phyloP scores from a whole-genome alignment of 2,888 invertebrate species.

The Nudaria mundana region DNA sequence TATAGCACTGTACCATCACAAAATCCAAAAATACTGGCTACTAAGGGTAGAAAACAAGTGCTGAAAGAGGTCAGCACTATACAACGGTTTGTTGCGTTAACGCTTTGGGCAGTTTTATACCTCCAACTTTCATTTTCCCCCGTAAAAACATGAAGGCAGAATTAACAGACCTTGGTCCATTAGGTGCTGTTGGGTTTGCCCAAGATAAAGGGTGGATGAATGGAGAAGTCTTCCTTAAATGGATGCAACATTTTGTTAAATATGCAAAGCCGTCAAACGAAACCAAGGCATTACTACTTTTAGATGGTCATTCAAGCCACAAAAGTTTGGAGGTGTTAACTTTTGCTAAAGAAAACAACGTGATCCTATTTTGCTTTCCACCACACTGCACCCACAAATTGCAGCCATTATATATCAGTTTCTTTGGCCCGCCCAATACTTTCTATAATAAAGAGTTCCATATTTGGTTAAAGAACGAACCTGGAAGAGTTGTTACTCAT shows the following conservation, averaged over 20 bases:
- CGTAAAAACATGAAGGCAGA: not conserved
- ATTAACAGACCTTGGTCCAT: constrained; percentile 10
- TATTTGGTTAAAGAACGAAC: not conserved
- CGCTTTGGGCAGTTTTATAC: constrained; percentile 7
- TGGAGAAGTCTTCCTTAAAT: not conserved
- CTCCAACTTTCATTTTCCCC: constrained; percentile 9
- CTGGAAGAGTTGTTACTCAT: not conserved
- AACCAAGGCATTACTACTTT: not conserved
- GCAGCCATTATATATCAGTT: not conserved
- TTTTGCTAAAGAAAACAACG: not conserved
- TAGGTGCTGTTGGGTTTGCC: constrained; percentile 9
- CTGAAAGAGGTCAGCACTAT: constrained; percentile 7
- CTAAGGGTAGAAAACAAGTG: constrained; percentile 17
- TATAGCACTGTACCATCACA: constrained; percentile 10
- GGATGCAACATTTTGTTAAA: not conserved
- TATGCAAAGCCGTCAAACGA: not conserved
- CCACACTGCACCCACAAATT: not conserved
- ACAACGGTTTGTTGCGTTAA: constrained; percentile 4
- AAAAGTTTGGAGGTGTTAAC: not conserved
- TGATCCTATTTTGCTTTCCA: not conserved
- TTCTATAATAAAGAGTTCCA: not conserved
- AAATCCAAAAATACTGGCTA: constrained; percentile 13
- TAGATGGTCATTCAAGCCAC: not conserved
- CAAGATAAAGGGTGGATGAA: constrained; percentile 7
- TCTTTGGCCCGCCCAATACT: not conserved